A percentile compares a stretch with the other conserved stretches of the same genome.
phyloP scores from a whole-genome alignment of 2,113 vertebrate genomes.

The crab-eating macaque (Macaca fascicularis) region T2T-MFA8v1.1 NC_088377.1:105846001-105846500 shows the following conservation, averaged over 20 bases:
- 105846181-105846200: neutral
- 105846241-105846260: neutral
- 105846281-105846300: neutral
- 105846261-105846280: neutral
- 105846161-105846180: neutral
- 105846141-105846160: neutral
- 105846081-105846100: neutral
- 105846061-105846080: neutral
- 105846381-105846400: neutral
- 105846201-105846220: neutral
- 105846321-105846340: neutral
- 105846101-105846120: neutral
- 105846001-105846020: neutral
- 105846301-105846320: neutral
- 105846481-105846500: neutral
- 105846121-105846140: slow-evolving; percentile 9
- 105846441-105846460: neutral
- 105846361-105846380: neutral
- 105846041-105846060: neutral
- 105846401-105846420: neutral
- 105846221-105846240: neutral
- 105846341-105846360: neutral
- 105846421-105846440: neutral
- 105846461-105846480: neutral
- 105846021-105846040: neutral